A percentile compares a stretch with the other conserved stretches of the same genome.
Conservation (phyloP, 2,113 vertebrate species). For the Paedocypris sp. region DNA sequence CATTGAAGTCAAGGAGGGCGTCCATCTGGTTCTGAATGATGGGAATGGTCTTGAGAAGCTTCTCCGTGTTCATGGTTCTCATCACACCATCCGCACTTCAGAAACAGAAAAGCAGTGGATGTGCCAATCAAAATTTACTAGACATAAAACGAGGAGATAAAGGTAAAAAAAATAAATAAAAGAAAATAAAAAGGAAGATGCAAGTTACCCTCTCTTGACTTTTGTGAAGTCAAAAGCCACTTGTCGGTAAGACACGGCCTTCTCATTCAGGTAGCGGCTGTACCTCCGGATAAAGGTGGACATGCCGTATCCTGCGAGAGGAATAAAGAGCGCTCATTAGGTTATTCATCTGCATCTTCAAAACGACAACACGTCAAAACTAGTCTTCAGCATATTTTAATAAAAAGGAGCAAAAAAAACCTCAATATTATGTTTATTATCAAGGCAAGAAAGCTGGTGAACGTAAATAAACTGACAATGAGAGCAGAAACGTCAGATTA, state of each 20-base stretch:
- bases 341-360: no score
- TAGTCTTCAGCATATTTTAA: no score
- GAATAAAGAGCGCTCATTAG: neutral
- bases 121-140: no score
- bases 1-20: constrained; percentile 88
- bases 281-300: constrained; percentile 84
- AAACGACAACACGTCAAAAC: no score
- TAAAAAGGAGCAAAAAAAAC: no score
- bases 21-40: constrained; percentile 91
- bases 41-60: constrained; percentile 84
- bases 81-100: constrained; percentile 80
- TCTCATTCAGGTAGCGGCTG: constrained; percentile 84
- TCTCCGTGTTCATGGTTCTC: constrained; percentile 93
- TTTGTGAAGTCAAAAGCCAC: constrained; percentile 89
- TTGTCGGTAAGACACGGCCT: constrained; percentile 87
- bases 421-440: no score
- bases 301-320: constrained; percentile 74
- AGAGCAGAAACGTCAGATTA: no score
- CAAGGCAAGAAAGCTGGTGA: no score
- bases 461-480: no score
- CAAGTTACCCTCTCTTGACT: constrained; percentile 90
- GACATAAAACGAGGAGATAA: neutral
- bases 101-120: neutral
- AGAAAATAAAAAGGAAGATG: no score
- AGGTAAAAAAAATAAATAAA: neutral